Evolutionary conservation across 2,113 vertebrate genomes (phyloP).

Genomic region (Phycodurus eques): DNA sequence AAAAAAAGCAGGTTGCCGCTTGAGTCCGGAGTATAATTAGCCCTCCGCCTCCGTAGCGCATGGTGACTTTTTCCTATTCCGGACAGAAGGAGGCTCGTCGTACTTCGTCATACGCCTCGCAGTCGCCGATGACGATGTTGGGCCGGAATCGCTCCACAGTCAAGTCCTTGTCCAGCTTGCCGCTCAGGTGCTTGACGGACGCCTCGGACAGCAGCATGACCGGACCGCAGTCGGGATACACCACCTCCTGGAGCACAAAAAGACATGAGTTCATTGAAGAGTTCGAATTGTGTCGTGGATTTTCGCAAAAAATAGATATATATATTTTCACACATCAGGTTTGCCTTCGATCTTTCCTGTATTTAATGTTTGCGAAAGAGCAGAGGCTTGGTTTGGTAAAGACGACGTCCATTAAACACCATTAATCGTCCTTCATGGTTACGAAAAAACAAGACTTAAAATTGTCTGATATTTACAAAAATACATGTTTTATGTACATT

Average conservation of each 20-base stretch:
- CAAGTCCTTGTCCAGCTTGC: conserved; percentile 75
- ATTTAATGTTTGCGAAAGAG: too few species aligned
- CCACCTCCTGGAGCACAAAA: conserved; percentile 70
- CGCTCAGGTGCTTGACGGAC: conserved; percentile 83
- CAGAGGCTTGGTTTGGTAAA: too few species aligned
- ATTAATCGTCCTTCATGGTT: not conserved
- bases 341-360: too few species aligned
- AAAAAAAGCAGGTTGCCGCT: conserved; percentile 44
- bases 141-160: conserved; percentile 83
- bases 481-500: too few species aligned
- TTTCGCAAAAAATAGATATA: too few species aligned
- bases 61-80: conserved; percentile 1
- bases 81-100: not conserved
- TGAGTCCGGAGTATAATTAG: conserved; percentile 52
- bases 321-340: too few species aligned
- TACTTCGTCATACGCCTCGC: conserved; percentile 85
- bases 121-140: conserved; percentile 83
- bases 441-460: too few species aligned
- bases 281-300: too few species aligned
- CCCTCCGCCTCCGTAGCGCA: conserved; percentile 33
- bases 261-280: not conserved
- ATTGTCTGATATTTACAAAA: too few species aligned
- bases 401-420: not conserved
- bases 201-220: conserved; percentile 84
- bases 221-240: conserved; percentile 80